phyloP scores from a whole-genome alignment of 2,888 invertebrate species.

The Mimachlamys varia region DNA sequence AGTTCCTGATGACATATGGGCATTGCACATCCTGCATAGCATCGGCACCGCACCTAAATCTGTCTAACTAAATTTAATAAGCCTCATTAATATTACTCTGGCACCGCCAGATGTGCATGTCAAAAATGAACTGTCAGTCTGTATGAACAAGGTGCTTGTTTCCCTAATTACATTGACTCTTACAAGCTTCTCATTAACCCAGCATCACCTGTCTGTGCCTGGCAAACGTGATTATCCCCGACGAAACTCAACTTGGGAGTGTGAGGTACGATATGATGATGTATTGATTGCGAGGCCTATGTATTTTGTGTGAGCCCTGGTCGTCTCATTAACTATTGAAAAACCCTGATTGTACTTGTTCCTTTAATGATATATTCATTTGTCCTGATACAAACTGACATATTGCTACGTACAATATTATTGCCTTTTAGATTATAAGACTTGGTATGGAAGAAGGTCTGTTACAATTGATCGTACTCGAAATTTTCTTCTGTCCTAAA shows the following conservation, averaged over 20 bases:
- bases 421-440: constrained; percentile 17
- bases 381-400: not conserved
- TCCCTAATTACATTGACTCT: constrained; percentile 24
- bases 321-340: not conserved
- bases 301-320: not conserved
- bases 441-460: not conserved
- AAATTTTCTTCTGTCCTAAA: not conserved
- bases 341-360: not conserved
- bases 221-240: constrained; percentile 32
- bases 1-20: not conserved
- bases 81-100: constrained; percentile 1
- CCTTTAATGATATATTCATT: constrained; percentile 22
- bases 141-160: constrained; percentile 31
- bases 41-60: constrained; percentile 30
- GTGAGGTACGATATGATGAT: constrained; percentile 5
- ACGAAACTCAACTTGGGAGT: not conserved
- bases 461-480: not conserved
- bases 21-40: constrained; percentile 29
- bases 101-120: constrained; percentile 27
- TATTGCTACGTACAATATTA: not conserved
- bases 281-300: not conserved
- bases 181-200: constrained; percentile 36
- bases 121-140: constrained; percentile 29
- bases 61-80: constrained; percentile 21
- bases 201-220: constrained; percentile 34